phyloP scores from a whole-genome alignment of 2,888 invertebrate species.

The Bombylius major region DNA sequence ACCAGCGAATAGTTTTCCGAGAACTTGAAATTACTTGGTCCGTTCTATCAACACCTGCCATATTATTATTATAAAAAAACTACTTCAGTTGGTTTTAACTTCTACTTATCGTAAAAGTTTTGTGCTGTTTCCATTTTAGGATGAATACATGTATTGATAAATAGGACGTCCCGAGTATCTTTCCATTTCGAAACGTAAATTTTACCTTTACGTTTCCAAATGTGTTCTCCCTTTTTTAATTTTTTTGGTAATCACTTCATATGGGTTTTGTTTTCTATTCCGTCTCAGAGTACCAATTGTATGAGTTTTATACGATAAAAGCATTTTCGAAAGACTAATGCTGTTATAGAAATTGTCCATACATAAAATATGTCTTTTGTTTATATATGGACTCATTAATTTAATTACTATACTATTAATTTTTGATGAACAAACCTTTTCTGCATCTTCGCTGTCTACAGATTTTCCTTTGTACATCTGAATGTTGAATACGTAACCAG shows the following conservation, averaged over 20 bases:
- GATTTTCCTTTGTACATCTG: not conserved
- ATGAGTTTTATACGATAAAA: constrained; percentile 16
- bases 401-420: constrained; percentile 11
- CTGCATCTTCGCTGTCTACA: not conserved
- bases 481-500: not conserved
- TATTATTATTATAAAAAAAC: no score
- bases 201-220: constrained; percentile 13
- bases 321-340: constrained; percentile 14
- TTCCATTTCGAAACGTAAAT: constrained; percentile 16
- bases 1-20: no score
- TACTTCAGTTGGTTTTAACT: no score
- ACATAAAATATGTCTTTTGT: constrained; percentile 21
- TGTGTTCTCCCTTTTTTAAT: constrained; percentile 14
- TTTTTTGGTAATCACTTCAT: constrained; percentile 3
- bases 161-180: constrained; percentile 7
- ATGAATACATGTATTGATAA: no score
- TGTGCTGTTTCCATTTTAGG: no score
- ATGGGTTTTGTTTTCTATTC: constrained; percentile 17
- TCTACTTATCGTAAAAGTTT: no score
- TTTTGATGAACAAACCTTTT: not conserved
- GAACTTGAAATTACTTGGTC: no score
- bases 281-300: constrained; percentile 16
- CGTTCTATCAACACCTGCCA: no score
- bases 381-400: constrained; percentile 19
- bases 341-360: constrained; percentile 22